A percentile compares a stretch with the other conserved stretches of the same genome.
These are phyloP conservation scores for Fulica atra DNA, from an alignment of 2,113 vertebrate genomes.

Conservation along the genomic window DNA sequence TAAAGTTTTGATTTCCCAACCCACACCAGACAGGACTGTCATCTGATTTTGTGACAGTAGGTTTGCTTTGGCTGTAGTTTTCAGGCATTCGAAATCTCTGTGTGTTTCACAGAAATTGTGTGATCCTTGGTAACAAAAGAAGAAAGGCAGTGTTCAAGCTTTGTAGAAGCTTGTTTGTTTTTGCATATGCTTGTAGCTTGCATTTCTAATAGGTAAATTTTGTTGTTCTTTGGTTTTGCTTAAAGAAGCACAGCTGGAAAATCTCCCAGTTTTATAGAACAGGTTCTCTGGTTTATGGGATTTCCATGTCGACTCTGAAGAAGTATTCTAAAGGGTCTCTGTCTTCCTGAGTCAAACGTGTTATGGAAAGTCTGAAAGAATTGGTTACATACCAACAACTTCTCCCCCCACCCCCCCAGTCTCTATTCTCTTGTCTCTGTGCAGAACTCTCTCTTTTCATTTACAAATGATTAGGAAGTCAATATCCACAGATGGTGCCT, in stretches of 20 bases:
- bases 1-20: not conserved
- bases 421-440: not conserved
- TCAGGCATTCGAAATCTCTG: not conserved
- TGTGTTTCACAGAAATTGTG: not conserved
- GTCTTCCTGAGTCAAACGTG: not conserved
- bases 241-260: not conserved
- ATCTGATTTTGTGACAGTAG: not conserved
- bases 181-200: not conserved
- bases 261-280: not conserved
- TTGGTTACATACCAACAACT: not conserved
- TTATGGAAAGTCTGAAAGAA: not conserved
- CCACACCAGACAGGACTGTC: not conserved
- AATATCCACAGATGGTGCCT: not conserved
- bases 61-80: not conserved
- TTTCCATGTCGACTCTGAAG: not conserved
- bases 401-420: not conserved
- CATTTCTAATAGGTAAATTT: not conserved
- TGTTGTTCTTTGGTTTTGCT: not conserved
- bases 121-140: not conserved
- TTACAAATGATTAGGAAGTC: not conserved
- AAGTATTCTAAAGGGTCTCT: not conserved
- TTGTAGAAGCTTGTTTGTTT: not conserved
- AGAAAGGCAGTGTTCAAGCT: not conserved
- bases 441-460: not conserved
- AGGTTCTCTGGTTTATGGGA: not conserved